Evolutionary conservation across 1,140 invertebrate species (phyloP).

Genomic region (Elysia chlorotica): DNA sequence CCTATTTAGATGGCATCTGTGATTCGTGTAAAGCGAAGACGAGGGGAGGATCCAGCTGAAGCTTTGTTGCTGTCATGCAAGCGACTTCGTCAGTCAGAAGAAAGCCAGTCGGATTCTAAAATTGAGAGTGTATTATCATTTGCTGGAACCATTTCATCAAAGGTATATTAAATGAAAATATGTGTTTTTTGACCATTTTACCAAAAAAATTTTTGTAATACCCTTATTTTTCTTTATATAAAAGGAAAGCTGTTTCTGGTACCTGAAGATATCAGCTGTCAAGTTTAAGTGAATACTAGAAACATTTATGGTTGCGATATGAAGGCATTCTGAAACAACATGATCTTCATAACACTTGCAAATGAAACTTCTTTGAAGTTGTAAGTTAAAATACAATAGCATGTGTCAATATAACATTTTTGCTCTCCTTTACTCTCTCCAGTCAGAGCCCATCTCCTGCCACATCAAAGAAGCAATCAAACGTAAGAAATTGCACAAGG

Average conservation of each 20-base stretch:
- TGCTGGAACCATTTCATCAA: slow-evolving; percentile 37
- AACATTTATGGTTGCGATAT: not conserved
- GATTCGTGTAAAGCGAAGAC: slow-evolving; percentile 49
- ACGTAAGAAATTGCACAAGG: slow-evolving; percentile 49
- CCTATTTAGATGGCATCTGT: slow-evolving; percentile 59
- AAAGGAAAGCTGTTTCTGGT: not conserved
- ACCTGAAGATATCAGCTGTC: not conserved
- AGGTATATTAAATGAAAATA: slow-evolving; percentile 23
- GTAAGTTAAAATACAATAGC: not conserved
- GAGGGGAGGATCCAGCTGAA: slow-evolving; percentile 50
- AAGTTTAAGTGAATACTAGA: not conserved
- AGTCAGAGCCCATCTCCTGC: slow-evolving; percentile 44
- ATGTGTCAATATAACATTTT: not conserved
- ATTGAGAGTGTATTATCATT: slow-evolving; percentile 10
- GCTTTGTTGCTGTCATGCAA: slow-evolving; percentile 49
- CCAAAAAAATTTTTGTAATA: not conserved
- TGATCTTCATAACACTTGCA: not conserved
- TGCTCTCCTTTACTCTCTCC: not conserved
- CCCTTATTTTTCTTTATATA: not conserved
- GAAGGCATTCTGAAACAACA: not conserved
- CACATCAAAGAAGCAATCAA: slow-evolving; percentile 49
- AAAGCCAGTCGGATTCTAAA: not conserved
- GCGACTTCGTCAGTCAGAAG: slow-evolving; percentile 17
- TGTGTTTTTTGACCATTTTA: slow-evolving; percentile 6
- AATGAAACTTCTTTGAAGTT: not conserved